A percentile compares a stretch with the other conserved stretches of the same genome.
These are phyloP conservation scores for Mizuhopecten yessoensis DNA, from an alignment of 1,140 invertebrate genomes.

Conservation along the genomic window DNA sequence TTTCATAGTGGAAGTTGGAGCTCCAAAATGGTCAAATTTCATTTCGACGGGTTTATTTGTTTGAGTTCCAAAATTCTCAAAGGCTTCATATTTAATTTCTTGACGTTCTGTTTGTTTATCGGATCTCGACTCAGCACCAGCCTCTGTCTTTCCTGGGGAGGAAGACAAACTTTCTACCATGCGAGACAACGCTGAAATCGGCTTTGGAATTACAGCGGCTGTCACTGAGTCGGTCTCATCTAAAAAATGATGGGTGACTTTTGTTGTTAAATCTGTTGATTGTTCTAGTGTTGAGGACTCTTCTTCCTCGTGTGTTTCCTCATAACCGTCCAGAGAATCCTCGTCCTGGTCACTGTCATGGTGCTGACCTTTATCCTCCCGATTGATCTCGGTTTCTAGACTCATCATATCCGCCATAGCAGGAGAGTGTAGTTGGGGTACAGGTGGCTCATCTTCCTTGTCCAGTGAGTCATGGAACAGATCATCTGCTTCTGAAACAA, in stretches of 20 bases:
- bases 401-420: neutral
- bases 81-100: neutral
- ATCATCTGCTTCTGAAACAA: neutral
- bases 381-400: neutral
- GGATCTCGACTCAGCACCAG: slow-evolving; percentile 17
- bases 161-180: slow-evolving; percentile 45
- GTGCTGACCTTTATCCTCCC: neutral
- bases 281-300: slow-evolving; percentile 42
- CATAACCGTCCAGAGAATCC: slow-evolving; percentile 53
- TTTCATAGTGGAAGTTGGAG: neutral
- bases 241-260: slow-evolving; percentile 55
- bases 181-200: neutral
- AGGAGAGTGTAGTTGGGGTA: neutral
- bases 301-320: neutral
- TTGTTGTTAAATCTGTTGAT: neutral
- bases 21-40: slow-evolving; percentile 22
- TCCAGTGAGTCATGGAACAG: neutral
- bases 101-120: slow-evolving; percentile 3
- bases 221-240: slow-evolving; percentile 40
- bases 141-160: neutral
- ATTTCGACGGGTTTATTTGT: neutral
- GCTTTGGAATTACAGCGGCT: slow-evolving; percentile 42
- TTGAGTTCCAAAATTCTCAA: neutral
- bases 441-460: neutral
- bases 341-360: slow-evolving; percentile 39